Conservation (phyloP, 2,113 vertebrate species). For the Taurulus bubalis region DNA sequence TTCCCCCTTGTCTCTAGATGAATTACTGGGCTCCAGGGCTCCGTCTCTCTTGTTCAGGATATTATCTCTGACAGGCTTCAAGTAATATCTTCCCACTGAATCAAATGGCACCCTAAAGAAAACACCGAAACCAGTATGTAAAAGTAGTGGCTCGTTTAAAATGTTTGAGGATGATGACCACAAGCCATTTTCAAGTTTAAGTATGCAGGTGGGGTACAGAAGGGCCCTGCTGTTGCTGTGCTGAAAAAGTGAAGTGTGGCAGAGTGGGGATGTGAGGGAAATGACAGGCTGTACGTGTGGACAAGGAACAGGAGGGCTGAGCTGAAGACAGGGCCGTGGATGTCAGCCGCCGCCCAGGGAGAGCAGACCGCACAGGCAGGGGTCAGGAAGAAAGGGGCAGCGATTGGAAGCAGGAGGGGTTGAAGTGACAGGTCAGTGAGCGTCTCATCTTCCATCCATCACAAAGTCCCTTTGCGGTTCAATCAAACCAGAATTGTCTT, state of each 20-base stretch:
- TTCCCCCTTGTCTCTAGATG: constrained; percentile 35
- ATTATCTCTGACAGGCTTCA: constrained; percentile 56
- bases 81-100: constrained; percentile 47
- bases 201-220: constrained; percentile 19
- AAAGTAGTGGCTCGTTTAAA: not conserved
- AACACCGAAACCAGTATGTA: constrained; percentile 5
- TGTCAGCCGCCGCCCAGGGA: constrained; percentile 41
- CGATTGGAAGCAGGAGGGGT: constrained; percentile 6
- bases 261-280: constrained; percentile 16
- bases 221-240: constrained; percentile 11
- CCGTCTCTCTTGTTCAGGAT: constrained; percentile 47
- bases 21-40: constrained; percentile 46
- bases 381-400: constrained; percentile 50
- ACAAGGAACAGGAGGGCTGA: constrained; percentile 33
- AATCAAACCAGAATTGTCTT: constrained; percentile 56
- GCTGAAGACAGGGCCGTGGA: constrained; percentile 27
- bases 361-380: constrained; percentile 37
- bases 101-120: constrained; percentile 43
- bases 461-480: constrained; percentile 67
- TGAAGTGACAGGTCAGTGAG: constrained; percentile 71
- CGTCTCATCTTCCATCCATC: constrained; percentile 71
- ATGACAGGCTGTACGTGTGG: constrained; percentile 37
- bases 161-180: constrained; percentile 21
- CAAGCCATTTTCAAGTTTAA: not conserved
- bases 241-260: constrained; percentile 13